These are phyloP conservation scores for Axis porcinus DNA, from an alignment of 2,113 vertebrate genomes.

Conservation along the genomic window DNA sequence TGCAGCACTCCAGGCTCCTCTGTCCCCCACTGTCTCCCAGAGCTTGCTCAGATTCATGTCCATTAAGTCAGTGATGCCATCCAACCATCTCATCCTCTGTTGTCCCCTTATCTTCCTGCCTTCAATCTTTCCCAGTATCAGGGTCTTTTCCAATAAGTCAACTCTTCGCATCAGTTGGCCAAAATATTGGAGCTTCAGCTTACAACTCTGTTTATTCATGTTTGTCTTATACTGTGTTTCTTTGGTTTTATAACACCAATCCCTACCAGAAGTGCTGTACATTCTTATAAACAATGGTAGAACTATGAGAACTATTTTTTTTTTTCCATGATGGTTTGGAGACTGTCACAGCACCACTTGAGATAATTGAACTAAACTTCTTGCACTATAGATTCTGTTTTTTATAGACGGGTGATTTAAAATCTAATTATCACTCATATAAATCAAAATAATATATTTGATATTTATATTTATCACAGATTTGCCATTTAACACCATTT, in stretches of 20 bases:
- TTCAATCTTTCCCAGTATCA: not conserved
- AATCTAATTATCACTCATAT: slow-evolving; percentile 60
- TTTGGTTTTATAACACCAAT: not conserved
- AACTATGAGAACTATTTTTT: not conserved
- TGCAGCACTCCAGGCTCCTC: not conserved
- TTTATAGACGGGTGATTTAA: slow-evolving; percentile 56
- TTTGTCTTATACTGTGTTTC: not conserved
- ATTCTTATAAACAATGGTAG: not conserved
- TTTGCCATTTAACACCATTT: slow-evolving; percentile 63
- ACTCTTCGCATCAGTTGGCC: not conserved
- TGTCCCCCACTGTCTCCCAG: not conserved
- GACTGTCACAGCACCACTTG: not conserved
- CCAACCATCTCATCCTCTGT: not conserved
- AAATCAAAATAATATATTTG: slow-evolving; percentile 68
- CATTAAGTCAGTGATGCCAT: not conserved
- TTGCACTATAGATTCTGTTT: slow-evolving; percentile 49
- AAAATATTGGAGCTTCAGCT: not conserved
- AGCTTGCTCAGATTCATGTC: not conserved
- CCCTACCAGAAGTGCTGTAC: not conserved
- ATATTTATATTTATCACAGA: slow-evolving; percentile 69
- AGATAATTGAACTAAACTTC: not conserved
- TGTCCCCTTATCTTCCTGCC: not conserved
- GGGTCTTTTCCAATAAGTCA: not conserved
- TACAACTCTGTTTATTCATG: accelerated
- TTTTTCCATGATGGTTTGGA: not conserved